These are phyloP conservation scores for Sphaerophoria rueppellii DNA, from an alignment of 2,888 invertebrate genomes.

Conservation along the genomic window DNA sequence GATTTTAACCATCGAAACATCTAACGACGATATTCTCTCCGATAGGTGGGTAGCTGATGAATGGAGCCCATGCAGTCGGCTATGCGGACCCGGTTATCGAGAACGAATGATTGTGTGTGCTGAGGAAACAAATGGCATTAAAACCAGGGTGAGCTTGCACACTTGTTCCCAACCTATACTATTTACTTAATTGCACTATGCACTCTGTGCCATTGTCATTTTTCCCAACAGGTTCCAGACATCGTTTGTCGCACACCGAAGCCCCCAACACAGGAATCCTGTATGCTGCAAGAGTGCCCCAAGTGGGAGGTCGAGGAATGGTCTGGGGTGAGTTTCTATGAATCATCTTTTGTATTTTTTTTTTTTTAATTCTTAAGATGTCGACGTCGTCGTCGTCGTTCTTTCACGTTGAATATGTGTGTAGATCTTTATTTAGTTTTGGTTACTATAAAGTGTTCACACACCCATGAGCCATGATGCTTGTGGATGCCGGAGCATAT, in stretches of 20 bases:
- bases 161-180: slow-evolving; percentile 40
- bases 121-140: slow-evolving; percentile 91
- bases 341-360: slow-evolving; percentile 41
- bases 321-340: slow-evolving; percentile 90
- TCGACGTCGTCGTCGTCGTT: background rate
- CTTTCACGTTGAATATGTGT: slow-evolving; percentile 47
- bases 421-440: slow-evolving; percentile 69
- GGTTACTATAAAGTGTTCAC: slow-evolving; percentile 58
- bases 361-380: background rate
- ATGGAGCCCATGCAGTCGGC: slow-evolving; percentile 93
- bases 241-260: slow-evolving; percentile 89
- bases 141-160: slow-evolving; percentile 86
- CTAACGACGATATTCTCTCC: background rate
- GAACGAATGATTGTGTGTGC: slow-evolving; percentile 92
- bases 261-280: slow-evolving; percentile 91
- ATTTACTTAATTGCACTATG: slow-evolving; percentile 68
- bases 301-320: slow-evolving; percentile 93
- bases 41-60: slow-evolving; percentile 93
- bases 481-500: slow-evolving; percentile 48
- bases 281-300: slow-evolving; percentile 93
- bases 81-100: slow-evolving; percentile 93
- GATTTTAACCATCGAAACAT: slow-evolving; percentile 5
- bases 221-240: slow-evolving; percentile 86
- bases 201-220: slow-evolving; percentile 66
- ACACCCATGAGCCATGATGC: slow-evolving; percentile 38